A percentile compares a stretch with the other conserved stretches of the same genome.
phyloP scores from a whole-genome alignment of 2,797 vertebrate genomes.

The Chaunax sp. region DNA sequence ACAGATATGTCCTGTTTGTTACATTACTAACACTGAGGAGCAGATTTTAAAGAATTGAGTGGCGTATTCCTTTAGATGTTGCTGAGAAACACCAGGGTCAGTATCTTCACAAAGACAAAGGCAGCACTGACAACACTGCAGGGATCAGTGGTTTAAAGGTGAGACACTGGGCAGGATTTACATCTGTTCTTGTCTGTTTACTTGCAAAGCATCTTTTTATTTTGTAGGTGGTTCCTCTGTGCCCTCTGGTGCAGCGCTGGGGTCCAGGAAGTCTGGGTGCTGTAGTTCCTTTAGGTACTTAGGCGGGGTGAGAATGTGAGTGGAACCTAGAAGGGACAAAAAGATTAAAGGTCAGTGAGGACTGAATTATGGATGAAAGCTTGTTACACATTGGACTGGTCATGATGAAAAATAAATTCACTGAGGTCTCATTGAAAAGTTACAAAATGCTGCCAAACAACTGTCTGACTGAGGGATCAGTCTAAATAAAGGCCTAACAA shows the following conservation, averaged over 20 bases:
- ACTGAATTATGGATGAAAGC: conserved; percentile 3
- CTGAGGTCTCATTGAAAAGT: not conserved
- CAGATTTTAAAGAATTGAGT: no score
- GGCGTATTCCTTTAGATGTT: no score
- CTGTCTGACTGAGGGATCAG: not conserved
- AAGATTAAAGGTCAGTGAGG: conserved; percentile 48
- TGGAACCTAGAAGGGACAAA: conserved; percentile 91
- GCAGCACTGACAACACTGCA: not conserved
- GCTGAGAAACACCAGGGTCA: no score
- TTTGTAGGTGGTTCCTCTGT: conserved; percentile 79
- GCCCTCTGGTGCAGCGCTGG: conserved; percentile 88
- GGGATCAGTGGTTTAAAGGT: not conserved
- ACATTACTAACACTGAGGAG: no score
- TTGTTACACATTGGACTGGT: not conserved
- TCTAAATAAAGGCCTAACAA: no score
- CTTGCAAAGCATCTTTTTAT: conserved; percentile 83
- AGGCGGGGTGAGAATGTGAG: conserved; percentile 93
- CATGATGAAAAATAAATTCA: not conserved
- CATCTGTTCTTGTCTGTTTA: conserved; percentile 47
- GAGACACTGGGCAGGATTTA: conserved; percentile 7
- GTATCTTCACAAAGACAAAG: no score
- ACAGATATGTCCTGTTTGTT: no score
- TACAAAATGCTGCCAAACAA: not conserved
- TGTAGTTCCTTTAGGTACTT: conserved; percentile 98
- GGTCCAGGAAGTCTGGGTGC: conserved; percentile 97